Percentiles rank a stretch among this genome's conserved stretches.
Evolutionary conservation across 2,113 vertebrate genomes (phyloP).

Genomic region (Engraulis encrasicolus): DNA sequence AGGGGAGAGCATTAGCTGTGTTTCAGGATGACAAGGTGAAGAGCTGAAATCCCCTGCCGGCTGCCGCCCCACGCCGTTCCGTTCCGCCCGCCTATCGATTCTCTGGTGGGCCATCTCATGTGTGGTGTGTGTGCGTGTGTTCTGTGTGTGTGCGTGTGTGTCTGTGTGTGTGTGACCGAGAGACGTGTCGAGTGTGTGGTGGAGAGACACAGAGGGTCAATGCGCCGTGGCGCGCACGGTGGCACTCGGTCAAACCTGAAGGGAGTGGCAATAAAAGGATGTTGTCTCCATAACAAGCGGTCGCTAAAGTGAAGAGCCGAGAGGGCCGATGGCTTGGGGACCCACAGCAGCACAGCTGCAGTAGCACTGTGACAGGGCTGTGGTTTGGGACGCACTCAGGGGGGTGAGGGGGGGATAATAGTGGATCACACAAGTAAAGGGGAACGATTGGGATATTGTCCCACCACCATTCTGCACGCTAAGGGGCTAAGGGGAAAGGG

Average conservation of each 20-base stretch:
- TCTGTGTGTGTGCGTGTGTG: too few species aligned
- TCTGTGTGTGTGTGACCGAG: too few species aligned
- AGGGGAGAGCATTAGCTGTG: constrained; percentile 66
- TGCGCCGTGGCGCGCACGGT: constrained; percentile 56
- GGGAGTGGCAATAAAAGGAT: constrained; percentile 60
- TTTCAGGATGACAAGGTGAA: constrained; percentile 75
- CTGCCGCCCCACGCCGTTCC: constrained; percentile 67
- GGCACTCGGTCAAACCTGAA: constrained; percentile 60
- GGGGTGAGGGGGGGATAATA: too few species aligned
- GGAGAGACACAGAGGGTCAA: too few species aligned
- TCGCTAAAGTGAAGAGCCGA: constrained; percentile 57
- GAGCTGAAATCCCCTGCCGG: constrained; percentile 64
- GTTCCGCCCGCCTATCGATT: constrained; percentile 78
- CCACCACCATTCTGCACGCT: constrained; percentile 20
- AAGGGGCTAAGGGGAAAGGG: neutral
- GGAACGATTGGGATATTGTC: neutral
- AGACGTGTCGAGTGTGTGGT: too few species aligned
- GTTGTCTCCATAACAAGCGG: constrained; percentile 53
- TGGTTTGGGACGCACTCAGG: constrained; percentile 34
- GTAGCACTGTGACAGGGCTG: constrained; percentile 33
- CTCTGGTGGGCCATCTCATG: constrained; percentile 43
- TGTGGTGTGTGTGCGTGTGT: too few species aligned
- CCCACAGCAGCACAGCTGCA: constrained; percentile 55
- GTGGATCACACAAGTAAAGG: constrained; percentile 36
- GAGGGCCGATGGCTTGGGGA: constrained; percentile 64